Evolutionary conservation across 2,888 invertebrate genomes (phyloP).

Genomic region (Escarpia spicata): DNA sequence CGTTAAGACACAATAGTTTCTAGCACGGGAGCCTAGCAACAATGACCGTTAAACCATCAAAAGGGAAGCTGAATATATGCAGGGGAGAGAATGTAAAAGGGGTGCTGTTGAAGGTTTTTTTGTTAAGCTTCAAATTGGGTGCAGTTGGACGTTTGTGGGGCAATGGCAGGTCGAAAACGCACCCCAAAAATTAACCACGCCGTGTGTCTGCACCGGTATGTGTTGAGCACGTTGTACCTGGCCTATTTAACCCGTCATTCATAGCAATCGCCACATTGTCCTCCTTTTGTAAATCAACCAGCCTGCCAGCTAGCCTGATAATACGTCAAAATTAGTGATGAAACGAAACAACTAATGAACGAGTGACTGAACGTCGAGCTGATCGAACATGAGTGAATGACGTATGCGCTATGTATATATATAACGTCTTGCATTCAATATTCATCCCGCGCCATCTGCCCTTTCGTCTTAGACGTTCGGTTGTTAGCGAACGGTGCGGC

Average conservation of each 20-base stretch:
- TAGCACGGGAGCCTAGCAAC: too few species aligned
- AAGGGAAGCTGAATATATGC: too few species aligned
- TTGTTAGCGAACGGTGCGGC: neutral
- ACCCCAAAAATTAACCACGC: too few species aligned
- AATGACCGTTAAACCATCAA: too few species aligned
- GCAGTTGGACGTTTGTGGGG: too few species aligned
- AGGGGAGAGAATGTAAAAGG: too few species aligned
- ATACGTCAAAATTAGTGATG: neutral
- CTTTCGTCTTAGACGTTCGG: neutral
- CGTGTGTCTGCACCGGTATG: too few species aligned
- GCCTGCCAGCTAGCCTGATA: neutral
- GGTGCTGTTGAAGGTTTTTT: too few species aligned
- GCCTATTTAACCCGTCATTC: neutral
- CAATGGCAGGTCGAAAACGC: too few species aligned
- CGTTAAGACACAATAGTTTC: too few species aligned
- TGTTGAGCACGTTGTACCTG: neutral
- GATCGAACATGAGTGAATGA: neutral
- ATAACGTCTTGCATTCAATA: neutral
- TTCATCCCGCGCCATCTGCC: neutral
- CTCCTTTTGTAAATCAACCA: neutral
- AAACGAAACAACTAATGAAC: neutral
- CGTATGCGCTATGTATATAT: neutral
- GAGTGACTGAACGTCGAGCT: neutral
- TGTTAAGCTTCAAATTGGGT: too few species aligned
- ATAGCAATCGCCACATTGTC: neutral